A percentile compares a stretch with the other conserved stretches of the same genome.
phyloP scores from a whole-genome alignment of 37 sponge, comb jelly and placozoan species.

The Oopsacas minuta region DNA sequence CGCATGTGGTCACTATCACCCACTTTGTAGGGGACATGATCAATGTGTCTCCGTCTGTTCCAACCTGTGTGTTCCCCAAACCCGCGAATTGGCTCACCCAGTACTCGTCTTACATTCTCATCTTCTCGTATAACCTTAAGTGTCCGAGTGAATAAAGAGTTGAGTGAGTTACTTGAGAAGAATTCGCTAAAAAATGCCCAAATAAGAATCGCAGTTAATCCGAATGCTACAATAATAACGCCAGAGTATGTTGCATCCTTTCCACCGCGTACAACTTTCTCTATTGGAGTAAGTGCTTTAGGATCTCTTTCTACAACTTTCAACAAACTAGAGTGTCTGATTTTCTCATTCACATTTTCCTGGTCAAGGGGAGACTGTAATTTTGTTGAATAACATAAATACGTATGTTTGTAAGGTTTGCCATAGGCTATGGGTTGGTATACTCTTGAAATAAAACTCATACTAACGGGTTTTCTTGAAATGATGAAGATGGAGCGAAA shows the following conservation, averaged over 20 bases:
- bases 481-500: background rate
- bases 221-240: background rate
- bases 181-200: slow-evolving; percentile 10
- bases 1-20: background rate
- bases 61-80: background rate
- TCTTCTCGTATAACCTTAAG: background rate
- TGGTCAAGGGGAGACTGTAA: background rate
- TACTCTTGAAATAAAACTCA: background rate
- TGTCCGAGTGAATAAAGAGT: background rate
- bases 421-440: background rate
- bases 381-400: background rate
- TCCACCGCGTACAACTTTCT: background rate
- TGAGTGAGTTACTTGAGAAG: background rate
- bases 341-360: background rate
- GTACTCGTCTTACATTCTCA: background rate
- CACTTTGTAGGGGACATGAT: background rate
- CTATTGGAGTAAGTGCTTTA: background rate
- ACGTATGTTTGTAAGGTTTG: background rate
- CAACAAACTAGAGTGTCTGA: background rate
- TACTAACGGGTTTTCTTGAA: background rate
- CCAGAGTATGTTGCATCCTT: background rate
- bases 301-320: background rate
- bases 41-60: background rate
- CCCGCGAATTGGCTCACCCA: slow-evolving; percentile 2
- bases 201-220: background rate